Base-by-base conservation (phyloP, 2,888 invertebrate species). In the Watsonalla binaria region DNA sequence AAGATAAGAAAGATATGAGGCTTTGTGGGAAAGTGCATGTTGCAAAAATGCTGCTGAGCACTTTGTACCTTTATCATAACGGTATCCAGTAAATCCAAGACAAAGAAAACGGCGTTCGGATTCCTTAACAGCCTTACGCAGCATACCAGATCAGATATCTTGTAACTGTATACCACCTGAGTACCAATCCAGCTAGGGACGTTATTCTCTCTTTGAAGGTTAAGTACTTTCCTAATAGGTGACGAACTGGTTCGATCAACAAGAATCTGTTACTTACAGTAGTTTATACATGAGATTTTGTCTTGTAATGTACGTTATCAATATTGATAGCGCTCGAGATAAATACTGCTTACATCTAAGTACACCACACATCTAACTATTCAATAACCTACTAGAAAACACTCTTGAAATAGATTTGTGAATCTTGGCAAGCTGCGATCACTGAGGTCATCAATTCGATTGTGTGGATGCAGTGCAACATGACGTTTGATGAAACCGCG, bases 401-500 rank as follows among this genome's bases (percentile, higher is more conserved):
- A 63, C 53, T 59, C 65, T 70, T 57, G 63, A 76, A 81, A 80
- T 84, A 82, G 73, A 73, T 59, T 60, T 68, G 68, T 58, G 65
- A 69, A 72, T 76, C 73, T 80, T 82, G 82, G 80, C 81, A 81
- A 74, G 74, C 60, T 58, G 52, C 55, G 67, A 57, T 24, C 49
- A 50, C 62, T 76, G 77, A 75, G 73, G 72, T 80, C 76, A 76
- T 74, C 66, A 67, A 63, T 61, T 68, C 55, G 61, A 66, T 60
- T 68, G 58, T 57, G 47, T 59, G 52, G 53, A 47, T 60, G 59
- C 60, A 61, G 61, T 56, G 52, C 53, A 13, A 15, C 15, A 11
- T 13, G 14, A 37, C 8, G n/a, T 37, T 37, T 8, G 6, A 5
- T 39, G 39, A 42, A 11, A 8, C 42, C 42, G 11, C n/a, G 8